Conservation (phyloP, 1,140 invertebrate genomes). For the Bemisia tabaci region DNA sequence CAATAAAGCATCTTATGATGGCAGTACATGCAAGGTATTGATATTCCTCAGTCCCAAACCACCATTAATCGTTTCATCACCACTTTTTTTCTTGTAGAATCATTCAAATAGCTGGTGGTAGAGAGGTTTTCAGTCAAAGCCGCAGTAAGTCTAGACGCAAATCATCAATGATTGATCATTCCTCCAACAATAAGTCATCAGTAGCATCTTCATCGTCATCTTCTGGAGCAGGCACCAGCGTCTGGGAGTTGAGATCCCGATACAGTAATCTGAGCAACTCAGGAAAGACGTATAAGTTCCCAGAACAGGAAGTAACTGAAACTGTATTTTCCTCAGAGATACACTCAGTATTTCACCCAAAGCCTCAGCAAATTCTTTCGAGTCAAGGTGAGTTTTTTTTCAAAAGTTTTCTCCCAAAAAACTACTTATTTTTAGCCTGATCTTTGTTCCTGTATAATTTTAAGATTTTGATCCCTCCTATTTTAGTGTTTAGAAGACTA, state of each 20-base stretch:
- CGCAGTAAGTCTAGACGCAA: slow-evolving; percentile 61
- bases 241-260: slow-evolving; percentile 45
- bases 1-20: too few relatives aligned
- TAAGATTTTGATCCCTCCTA: too few relatives aligned
- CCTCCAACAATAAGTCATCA: slow-evolving; percentile 39
- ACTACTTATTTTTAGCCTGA: too few relatives aligned
- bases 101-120: slow-evolving; percentile 75
- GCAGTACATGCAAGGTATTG: too few relatives aligned
- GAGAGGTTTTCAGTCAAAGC: slow-evolving; percentile 72
- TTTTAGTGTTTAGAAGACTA: too few relatives aligned
- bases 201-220: slow-evolving; percentile 23
- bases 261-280: slow-evolving; percentile 20
- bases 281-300: slow-evolving; percentile 27
- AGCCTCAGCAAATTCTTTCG: neutral
- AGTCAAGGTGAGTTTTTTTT: slow-evolving; percentile 30
- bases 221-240: slow-evolving; percentile 27
- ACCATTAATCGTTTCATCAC: too few relatives aligned
- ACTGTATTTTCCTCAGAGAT: slow-evolving; percentile 48
- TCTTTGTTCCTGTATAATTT: too few relatives aligned
- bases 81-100: slow-evolving; percentile 51
- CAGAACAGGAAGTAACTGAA: slow-evolving; percentile 39
- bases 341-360: slow-evolving; percentile 37
- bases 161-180: slow-evolving; percentile 33
- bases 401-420: too few relatives aligned
- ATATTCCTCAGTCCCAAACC: too few relatives aligned